Conservation (phyloP, 2,797 vertebrate species). For the Rhynchonycteris naso region DNA sequence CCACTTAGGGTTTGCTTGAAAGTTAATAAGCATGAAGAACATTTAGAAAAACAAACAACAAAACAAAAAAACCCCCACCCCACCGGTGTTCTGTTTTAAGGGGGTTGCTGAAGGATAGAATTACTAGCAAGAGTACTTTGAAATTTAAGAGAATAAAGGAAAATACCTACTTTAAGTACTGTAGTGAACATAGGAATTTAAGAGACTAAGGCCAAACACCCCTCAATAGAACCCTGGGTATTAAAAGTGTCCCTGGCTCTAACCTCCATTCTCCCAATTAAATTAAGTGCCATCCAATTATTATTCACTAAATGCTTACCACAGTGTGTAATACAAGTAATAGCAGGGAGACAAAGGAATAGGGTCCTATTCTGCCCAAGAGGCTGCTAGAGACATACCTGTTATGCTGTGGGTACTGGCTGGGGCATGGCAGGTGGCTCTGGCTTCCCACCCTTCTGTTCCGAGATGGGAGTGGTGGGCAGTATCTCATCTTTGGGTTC, state of each 20-base stretch:
- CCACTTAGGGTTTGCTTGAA: neutral
- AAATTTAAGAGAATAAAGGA: neutral
- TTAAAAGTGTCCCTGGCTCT: neutral
- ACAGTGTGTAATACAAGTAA: neutral
- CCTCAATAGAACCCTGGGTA: neutral
- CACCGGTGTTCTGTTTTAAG: neutral
- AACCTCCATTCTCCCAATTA: neutral
- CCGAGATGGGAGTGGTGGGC: slow-evolving; percentile 96
- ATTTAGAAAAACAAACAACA: neutral
- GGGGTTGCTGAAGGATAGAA: neutral
- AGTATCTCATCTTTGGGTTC: slow-evolving; percentile 98
- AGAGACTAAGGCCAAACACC: neutral
- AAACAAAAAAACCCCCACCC: too few species aligned
- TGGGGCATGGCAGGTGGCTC: slow-evolving; percentile 96
- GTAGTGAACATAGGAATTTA: neutral
- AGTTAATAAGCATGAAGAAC: neutral
- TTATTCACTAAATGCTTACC: neutral
- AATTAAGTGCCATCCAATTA: neutral
- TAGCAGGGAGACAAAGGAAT: neutral
- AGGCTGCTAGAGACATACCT: slow-evolving; percentile 73
- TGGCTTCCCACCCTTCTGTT: slow-evolving; percentile 98
- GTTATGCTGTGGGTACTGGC: slow-evolving; percentile 90
- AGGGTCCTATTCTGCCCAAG: too few species aligned
- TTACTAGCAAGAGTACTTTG: neutral
- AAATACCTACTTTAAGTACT: neutral